These are phyloP conservation scores for Hydrophis major DNA, from an alignment of 2,797 vertebrate genomes.

Conservation along the genomic window DNA sequence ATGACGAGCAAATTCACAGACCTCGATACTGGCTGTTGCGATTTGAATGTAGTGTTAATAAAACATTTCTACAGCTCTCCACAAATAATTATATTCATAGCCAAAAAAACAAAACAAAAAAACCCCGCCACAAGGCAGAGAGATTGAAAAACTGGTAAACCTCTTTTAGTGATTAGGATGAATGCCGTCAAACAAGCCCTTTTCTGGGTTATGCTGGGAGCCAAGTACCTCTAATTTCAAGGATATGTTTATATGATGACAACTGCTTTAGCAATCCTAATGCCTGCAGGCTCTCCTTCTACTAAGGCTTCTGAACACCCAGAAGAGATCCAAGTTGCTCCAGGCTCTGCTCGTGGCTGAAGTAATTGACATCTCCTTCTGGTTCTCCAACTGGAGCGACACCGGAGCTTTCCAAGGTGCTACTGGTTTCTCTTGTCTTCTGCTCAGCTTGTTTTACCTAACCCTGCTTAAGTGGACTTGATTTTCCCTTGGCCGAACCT, in stretches of 20 bases:
- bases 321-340: background rate
- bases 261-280: background rate
- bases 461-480: background rate
- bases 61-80: slow-evolving; percentile 8
- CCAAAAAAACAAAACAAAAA: background rate
- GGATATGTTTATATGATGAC: background rate
- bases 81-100: slow-evolving; percentile 10
- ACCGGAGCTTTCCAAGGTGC: background rate
- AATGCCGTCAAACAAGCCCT: background rate
- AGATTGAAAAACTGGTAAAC: background rate
- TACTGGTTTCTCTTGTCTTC: background rate
- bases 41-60: slow-evolving; percentile 30
- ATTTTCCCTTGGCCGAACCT: background rate
- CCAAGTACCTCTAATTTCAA: background rate
- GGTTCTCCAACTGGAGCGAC: background rate
- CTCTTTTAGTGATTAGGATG: background rate
- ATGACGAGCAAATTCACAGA: background rate
- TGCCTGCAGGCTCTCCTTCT: background rate
- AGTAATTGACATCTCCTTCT: background rate
- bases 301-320: background rate
- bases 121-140: background rate
- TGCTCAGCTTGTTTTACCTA: background rate
- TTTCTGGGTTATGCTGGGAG: background rate
- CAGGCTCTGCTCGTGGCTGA: background rate
- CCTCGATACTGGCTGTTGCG: background rate